Conservation (phyloP, 2,113 vertebrate species). For the Grantiella picta region DNA sequence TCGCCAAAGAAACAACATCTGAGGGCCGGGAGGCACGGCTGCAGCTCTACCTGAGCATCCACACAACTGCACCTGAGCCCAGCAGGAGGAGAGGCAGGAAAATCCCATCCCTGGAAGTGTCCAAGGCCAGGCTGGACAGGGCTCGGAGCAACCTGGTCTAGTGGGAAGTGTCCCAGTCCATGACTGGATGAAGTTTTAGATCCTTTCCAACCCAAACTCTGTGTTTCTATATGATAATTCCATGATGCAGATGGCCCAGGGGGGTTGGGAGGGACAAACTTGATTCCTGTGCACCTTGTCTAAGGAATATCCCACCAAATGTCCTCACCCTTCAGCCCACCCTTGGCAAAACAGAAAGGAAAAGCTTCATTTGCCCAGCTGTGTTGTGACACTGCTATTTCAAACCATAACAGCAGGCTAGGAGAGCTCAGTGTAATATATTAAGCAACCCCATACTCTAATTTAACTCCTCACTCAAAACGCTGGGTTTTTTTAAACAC, state of each 20-base stretch:
- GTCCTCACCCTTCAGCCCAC: background rate
- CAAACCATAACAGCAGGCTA: background rate
- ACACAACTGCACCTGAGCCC: background rate
- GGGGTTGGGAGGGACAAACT: background rate
- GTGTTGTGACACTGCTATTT: background rate
- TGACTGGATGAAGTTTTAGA: background rate
- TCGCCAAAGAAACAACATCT: constrained; percentile 39
- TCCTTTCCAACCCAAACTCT: background rate
- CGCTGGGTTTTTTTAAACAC: background rate
- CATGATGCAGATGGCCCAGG: accelerated
- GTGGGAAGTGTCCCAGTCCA: background rate
- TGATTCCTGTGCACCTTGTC: background rate
- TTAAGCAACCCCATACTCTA: background rate
- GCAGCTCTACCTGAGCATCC: background rate
- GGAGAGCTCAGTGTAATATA: background rate
- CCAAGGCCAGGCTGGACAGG: background rate
- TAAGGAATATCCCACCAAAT: background rate
- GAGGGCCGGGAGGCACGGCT: background rate
- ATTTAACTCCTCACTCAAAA: background rate
- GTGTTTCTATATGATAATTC: background rate
- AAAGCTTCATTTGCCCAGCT: background rate
- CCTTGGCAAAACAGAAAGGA: background rate
- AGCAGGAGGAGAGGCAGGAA: accelerated
- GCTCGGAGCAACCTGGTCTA: background rate
- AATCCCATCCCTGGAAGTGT: background rate